phyloP scores from a whole-genome alignment of 2,888 invertebrate species.

The Sphaeridia pumilis region DNA sequence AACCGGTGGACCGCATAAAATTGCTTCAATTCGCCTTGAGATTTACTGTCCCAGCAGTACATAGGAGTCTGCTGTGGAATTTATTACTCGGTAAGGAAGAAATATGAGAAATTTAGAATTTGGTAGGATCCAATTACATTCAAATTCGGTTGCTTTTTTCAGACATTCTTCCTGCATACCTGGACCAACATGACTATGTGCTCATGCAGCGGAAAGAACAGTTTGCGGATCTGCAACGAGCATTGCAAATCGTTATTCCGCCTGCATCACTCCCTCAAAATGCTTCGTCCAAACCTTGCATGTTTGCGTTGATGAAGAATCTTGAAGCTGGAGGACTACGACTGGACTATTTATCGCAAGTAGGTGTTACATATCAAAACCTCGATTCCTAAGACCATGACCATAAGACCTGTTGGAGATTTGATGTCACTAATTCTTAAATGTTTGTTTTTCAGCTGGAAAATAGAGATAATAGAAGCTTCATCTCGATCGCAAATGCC shows the following conservation, averaged over 20 bases:
- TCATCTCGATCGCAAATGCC: constrained; percentile 55
- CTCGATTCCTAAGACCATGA: neutral
- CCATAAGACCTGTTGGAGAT: neutral
- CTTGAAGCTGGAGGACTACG: constrained; percentile 58
- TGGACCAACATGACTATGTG: constrained; percentile 62
- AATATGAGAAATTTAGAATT: neutral
- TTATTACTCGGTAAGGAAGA: constrained; percentile 55
- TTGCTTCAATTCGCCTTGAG: constrained; percentile 72
- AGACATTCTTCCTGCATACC: constrained; percentile 67
- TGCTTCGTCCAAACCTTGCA: constrained; percentile 47
- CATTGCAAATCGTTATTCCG: constrained; percentile 48
- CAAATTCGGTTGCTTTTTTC: constrained; percentile 9
- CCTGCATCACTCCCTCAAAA: constrained; percentile 7
- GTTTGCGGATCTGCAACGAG: constrained; percentile 59
- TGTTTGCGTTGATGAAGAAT: constrained; percentile 70
- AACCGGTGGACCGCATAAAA: constrained; percentile 63
- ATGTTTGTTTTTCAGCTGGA: constrained; percentile 42
- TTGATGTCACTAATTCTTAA: neutral
- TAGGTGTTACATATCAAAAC: constrained; percentile 33
- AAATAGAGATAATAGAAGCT: constrained; percentile 42
- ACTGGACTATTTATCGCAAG: constrained; percentile 44
- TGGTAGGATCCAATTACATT: neutral
- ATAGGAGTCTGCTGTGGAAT: constrained; percentile 75
- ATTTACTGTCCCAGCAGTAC: constrained; percentile 68
- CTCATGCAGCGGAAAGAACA: constrained; percentile 58